phyloP scores from a whole-genome alignment of 2,888 invertebrate species.

The Luperina testacea region DNA sequence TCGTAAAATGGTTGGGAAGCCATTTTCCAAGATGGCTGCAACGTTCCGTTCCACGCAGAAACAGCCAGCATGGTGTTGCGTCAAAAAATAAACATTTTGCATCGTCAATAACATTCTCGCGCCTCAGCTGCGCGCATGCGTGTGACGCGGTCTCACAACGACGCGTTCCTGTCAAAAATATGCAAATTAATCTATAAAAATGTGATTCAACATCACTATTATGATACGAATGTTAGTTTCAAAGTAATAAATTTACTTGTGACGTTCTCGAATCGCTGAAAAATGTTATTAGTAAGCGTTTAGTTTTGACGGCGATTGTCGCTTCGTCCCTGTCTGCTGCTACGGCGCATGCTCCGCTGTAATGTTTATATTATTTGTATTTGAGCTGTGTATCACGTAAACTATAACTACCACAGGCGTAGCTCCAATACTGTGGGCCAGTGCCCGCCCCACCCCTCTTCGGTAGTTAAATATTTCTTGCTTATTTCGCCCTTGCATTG shows the following conservation, averaged over 20 bases:
- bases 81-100: slow-evolving; percentile 88
- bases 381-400: slow-evolving; percentile 91
- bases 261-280: slow-evolving; percentile 58
- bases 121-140: slow-evolving; percentile 83
- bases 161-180: slow-evolving; percentile 87
- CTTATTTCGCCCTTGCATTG: slow-evolving; percentile 91
- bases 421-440: slow-evolving; percentile 90
- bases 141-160: slow-evolving; percentile 66
- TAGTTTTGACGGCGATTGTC: slow-evolving; percentile 63
- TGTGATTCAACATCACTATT: slow-evolving; percentile 80
- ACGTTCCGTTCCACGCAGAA: slow-evolving; percentile 65
- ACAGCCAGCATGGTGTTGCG: slow-evolving; percentile 75
- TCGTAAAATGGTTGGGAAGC: slow-evolving; percentile 30
- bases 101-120: slow-evolving; percentile 88
- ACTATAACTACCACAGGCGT: slow-evolving; percentile 91
- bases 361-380: slow-evolving; percentile 91
- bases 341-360: slow-evolving; percentile 88
- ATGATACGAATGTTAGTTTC: slow-evolving; percentile 76
- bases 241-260: slow-evolving; percentile 68
- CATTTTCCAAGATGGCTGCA: slow-evolving; percentile 68
- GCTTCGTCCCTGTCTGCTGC: slow-evolving; percentile 81
- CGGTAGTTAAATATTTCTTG: slow-evolving; percentile 91
- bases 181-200: slow-evolving; percentile 89
- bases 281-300: slow-evolving; percentile 65
- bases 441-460: slow-evolving; percentile 87